These are phyloP conservation scores for Astyanax mexicanus DNA, from an alignment of 2,797 vertebrate species.

Conservation along the genomic window DNA sequence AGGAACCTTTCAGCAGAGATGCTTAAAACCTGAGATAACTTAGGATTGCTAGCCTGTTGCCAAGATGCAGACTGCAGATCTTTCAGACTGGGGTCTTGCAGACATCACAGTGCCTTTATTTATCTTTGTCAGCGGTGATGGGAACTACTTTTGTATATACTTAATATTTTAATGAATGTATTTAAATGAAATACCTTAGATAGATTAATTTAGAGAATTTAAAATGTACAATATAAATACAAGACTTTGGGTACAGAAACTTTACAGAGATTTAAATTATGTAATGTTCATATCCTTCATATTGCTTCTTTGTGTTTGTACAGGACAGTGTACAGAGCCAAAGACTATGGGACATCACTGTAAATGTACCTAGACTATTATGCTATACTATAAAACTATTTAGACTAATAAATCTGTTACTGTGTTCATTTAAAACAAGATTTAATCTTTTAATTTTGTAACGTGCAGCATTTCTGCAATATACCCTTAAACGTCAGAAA, in stretches of 20 bases:
- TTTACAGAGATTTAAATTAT: too few species aligned
- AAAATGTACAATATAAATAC: too few species aligned
- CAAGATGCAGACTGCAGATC: slow-evolving; percentile 71
- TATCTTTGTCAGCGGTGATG: slow-evolving; percentile 41
- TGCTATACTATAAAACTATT: background rate
- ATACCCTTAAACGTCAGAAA: background rate
- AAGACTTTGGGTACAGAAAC: too few species aligned
- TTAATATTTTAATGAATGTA: slow-evolving; percentile 16
- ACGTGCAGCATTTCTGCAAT: background rate
- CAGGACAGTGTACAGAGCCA: background rate
- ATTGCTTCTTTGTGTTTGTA: background rate
- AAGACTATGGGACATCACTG: background rate
- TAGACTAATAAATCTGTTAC: background rate
- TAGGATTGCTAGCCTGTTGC: slow-evolving; percentile 66
- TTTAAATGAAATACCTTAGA: too few species aligned
- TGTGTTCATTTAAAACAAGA: background rate
- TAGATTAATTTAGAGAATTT: too few species aligned
- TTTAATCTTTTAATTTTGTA: background rate
- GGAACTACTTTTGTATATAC: slow-evolving; percentile 59
- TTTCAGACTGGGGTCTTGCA: slow-evolving; percentile 57
- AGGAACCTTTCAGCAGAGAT: background rate
- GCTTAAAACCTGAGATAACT: slow-evolving; percentile 4
- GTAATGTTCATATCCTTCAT: background rate
- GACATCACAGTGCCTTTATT: slow-evolving; percentile 72
- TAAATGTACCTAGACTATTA: background rate